Base-by-base conservation (phyloP, 1,140 invertebrate species). In the Scylla paramamosain region DNA sequence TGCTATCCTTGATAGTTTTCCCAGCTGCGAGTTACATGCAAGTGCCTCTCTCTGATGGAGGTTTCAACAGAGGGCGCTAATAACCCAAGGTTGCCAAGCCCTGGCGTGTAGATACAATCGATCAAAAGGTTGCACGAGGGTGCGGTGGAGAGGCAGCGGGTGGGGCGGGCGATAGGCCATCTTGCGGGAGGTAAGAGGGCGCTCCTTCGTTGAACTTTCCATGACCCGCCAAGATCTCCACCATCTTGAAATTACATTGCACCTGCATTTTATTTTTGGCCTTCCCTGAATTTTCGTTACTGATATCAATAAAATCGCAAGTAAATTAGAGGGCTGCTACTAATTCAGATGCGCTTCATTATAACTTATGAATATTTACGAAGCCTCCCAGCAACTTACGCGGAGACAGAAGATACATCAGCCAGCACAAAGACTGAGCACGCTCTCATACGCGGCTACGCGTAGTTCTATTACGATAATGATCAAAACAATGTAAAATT, bases 51-150 rank as follows among this genome's bases (percentile, higher is more conserved):
- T 77, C 67, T 77, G 67, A 77, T 77, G 67, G 67, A 77, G 25
- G 67, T n/a, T 77, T 6, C 67, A 77, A 77, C 67, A 77, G 67
- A 77, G 67, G 67, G 67, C 67, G 67, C 67, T 77, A 77, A 77
- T 77, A 77, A 77, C 67, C 67, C 67, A 77, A 77, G 67, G 67
- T n/a, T 77, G 16, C 67, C 25, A 20, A n/a, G 67, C 20, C 16
- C 25, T 77, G 67, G 67, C 67, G 67, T 77, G 67, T n/a, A 77
- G 67, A 77, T 77, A 77, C 67, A 77, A 77, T 77, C 67, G 67
- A 77, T 77, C 67, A 77, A 77, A 77, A 77, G 67, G 67, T n/a
- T 77, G 67, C 67, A 77, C 67, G 67, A 77, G 67, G 25, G 67
- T 25, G 16, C 20, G 67, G 20, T 7, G n/a, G n/a, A n/a, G 67